These are phyloP conservation scores for Nephotettix cincticeps DNA, from an alignment of 1,140 invertebrate species.

Conservation along the genomic window DNA sequence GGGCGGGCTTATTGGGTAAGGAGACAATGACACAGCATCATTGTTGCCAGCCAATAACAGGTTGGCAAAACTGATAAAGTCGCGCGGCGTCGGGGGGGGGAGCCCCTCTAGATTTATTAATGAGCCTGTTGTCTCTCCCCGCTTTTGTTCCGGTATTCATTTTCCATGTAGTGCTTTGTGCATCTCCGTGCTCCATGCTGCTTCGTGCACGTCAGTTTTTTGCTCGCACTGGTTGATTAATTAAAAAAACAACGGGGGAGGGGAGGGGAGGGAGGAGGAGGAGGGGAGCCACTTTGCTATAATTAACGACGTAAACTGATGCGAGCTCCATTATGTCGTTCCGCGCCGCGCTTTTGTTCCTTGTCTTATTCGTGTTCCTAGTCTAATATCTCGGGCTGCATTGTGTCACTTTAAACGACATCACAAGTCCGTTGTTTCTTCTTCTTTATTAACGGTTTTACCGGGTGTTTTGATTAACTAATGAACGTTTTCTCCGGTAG, in stretches of 20 bases:
- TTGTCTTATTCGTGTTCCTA: conserved; percentile 1
- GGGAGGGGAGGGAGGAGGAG: neutral
- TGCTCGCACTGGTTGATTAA: conserved; percentile 4
- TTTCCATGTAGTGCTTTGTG: conserved; percentile 2
- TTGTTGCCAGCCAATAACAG: conserved; percentile 9
- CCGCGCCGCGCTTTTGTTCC: too few relatives aligned
- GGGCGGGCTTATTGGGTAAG: neutral
- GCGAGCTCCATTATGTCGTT: neutral
- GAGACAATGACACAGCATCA: neutral
- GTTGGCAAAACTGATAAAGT: conserved; percentile 12
- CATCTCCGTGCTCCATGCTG: neutral
- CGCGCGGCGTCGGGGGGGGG: neutral
- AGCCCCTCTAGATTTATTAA: conserved; percentile 6
- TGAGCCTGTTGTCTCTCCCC: neutral
- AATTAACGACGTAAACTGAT: conserved; percentile 28
- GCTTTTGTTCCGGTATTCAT: conserved; percentile 9
- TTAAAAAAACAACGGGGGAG: neutral
- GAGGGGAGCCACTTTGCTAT: conserved; percentile 20
- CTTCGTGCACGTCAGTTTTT: neutral
- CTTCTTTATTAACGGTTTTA: too few relatives aligned
- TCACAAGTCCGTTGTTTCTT: neutral
- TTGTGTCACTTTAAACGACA: neutral
- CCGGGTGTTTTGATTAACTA: too few relatives aligned
- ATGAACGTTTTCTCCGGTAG: too few relatives aligned
- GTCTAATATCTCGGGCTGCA: too few relatives aligned